Percentiles rank a stretch among this genome's conserved stretches.
phyloP scores from a whole-genome alignment of 2,113 vertebrate species.

The Chelonoidis abingdonii region DNA sequence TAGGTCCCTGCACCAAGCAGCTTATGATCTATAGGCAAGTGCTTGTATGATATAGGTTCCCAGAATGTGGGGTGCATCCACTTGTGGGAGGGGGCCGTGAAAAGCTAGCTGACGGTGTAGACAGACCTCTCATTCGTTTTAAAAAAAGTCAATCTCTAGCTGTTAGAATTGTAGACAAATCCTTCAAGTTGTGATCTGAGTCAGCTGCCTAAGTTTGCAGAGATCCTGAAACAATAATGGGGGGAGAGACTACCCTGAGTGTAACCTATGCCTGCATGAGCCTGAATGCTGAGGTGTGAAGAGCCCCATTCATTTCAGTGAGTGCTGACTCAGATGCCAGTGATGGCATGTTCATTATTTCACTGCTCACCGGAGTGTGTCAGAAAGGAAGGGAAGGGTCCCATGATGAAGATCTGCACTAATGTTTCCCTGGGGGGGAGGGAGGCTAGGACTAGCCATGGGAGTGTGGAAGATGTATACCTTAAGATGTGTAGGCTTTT shows the following conservation, averaged over 20 bases:
- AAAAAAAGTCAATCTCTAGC: neutral
- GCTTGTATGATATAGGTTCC: neutral
- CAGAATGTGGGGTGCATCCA: fast-evolving
- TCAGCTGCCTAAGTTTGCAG: neutral
- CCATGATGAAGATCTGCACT: neutral
- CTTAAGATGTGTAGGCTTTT: neutral
- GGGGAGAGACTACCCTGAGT: neutral
- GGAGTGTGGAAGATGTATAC: neutral
- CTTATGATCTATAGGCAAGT: neutral
- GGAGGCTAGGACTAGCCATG: neutral
- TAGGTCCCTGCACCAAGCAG: neutral
- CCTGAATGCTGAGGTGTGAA: neutral
- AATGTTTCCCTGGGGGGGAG: neutral
- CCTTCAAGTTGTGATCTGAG: neutral
- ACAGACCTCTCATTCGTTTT: neutral
- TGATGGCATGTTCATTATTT: neutral
- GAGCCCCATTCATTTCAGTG: neutral
- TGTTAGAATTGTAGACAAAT: fast-evolving
- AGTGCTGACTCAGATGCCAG: neutral
- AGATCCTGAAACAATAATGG: neutral
- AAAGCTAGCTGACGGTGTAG: neutral
- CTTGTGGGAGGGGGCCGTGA: neutral
- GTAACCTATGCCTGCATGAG: neutral
- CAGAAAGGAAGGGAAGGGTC: neutral
- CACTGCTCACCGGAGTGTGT: neutral